Evolutionary conservation across 2,888 invertebrate species (phyloP), one percentile per base, ranked within the genome.

Genomic region (Dasypogon diadema): DNA sequence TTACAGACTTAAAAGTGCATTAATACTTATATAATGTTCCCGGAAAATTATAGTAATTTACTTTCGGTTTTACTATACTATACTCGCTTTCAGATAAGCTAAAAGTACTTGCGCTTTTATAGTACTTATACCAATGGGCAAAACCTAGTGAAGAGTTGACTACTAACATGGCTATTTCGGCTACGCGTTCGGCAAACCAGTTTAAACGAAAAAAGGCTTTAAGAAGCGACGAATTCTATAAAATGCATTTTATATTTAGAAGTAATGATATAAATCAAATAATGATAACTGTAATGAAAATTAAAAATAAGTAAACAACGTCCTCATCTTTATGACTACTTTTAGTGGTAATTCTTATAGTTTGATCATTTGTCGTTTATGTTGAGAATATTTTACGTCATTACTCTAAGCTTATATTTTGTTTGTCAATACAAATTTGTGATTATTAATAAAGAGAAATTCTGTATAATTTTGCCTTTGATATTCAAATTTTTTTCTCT

Each of bases 231-330:
- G 65, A 48, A 22, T 14, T 65, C 48, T 65, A 65, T 46, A 22
- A 65, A 42, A 65, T 65, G 65, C 65, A 65, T 65, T 65, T 65
- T 65, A 46, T 65, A 65, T 65, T 65, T 65, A 65, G 65, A 65
- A 42, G 37, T 65, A 65, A 65, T 42, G 48, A 48, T 65, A 65
- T 46, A 46, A 70, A 68, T 24, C 51, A 54, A 46, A 24, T 68
- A 68, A 70, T 54, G 46, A 54, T 54, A 51, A 54, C 24, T 65
- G 65, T 46, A 65, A 65, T 54, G 12, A 70, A 34, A 18, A 37
- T 30, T 70, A 30, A 54, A 54, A 16, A 37, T 70, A 70, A 70
- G 70, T 54, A 70, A 46, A 56, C 56, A 70, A 70, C 54, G 70
- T 54, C 70, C 70, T 70, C 54, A 54, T 26, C 70, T 70, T 46